phyloP scores from a whole-genome alignment of 1,140 invertebrate genomes.

The Drosophila elegans region DNA sequence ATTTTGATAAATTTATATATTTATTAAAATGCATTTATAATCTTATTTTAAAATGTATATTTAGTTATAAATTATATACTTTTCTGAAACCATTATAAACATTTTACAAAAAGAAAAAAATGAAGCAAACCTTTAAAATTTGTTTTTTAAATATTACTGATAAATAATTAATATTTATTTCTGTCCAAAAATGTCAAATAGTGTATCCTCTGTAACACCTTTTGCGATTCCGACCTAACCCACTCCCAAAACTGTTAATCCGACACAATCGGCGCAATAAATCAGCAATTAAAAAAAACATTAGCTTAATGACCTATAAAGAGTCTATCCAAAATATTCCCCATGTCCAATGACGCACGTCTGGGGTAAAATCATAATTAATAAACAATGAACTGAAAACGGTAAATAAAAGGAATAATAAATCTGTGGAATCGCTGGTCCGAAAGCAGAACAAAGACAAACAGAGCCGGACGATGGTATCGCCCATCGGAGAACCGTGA shows the following conservation, averaged over 20 bases:
- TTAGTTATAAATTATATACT: no score
- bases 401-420: constrained; percentile 34
- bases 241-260: constrained; percentile 13
- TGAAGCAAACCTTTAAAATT: no score
- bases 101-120: no score
- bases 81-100: no score
- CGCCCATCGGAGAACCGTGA: constrained; percentile 23
- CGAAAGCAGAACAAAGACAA: constrained; percentile 53
- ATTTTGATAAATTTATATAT: no score
- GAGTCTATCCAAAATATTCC: constrained; percentile 9
- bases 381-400: constrained; percentile 41
- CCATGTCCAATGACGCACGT: constrained; percentile 36
- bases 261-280: constrained; percentile 24
- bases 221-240: constrained; percentile 21
- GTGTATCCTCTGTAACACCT: neutral
- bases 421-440: constrained; percentile 27
- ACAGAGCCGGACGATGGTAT: constrained; percentile 45
- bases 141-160: no score
- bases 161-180: no score
- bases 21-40: no score
- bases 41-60: no score
- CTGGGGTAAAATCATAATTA: constrained; percentile 62
- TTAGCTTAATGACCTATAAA: constrained; percentile 33
- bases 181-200: no score
- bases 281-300: constrained; percentile 31